phyloP scores from a whole-genome alignment of 2,888 invertebrate genomes.

The Sphaerophoria taeniata region DNA sequence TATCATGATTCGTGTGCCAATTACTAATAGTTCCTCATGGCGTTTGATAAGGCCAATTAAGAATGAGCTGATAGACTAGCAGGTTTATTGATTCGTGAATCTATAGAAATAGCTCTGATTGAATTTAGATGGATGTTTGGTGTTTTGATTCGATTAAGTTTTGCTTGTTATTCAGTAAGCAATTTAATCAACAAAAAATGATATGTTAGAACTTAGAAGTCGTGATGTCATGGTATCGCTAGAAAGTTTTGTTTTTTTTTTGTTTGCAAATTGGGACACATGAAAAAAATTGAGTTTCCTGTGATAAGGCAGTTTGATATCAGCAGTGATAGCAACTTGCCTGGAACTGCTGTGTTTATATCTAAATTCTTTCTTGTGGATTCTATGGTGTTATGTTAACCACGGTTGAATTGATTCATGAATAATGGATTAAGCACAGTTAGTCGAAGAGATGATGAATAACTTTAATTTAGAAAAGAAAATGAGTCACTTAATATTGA shows the following conservation, averaged over 20 bases:
- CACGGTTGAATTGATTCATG: slow-evolving; percentile 40
- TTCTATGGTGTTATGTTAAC: slow-evolving; percentile 1
- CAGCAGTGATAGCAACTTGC: not conserved
- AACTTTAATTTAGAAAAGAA: slow-evolving; percentile 4
- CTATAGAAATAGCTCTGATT: slow-evolving; percentile 49
- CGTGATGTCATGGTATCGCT: slow-evolving; percentile 16
- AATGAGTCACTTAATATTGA: slow-evolving; percentile 8
- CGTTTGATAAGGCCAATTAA: slow-evolving; percentile 38
- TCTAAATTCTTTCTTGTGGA: not conserved
- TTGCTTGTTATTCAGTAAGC: slow-evolving; percentile 16
- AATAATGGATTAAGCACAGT: not conserved
- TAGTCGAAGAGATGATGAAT: not conserved
- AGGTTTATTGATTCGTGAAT: slow-evolving; percentile 28
- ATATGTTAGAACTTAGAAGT: not conserved
- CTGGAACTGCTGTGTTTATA: not conserved
- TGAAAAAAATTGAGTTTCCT: slow-evolving; percentile 41
- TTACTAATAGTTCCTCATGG: not conserved
- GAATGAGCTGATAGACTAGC: not conserved
- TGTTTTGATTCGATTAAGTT: slow-evolving; percentile 10
- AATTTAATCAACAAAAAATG: slow-evolving; percentile 9
- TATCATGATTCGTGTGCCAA: not conserved
- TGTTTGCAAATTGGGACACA: slow-evolving; percentile 33
- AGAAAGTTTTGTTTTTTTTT: not conserved
- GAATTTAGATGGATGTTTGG: not conserved
- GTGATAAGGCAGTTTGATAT: slow-evolving; percentile 46